A percentile compares a stretch with the other conserved stretches of the same genome.
Conservation (phyloP, 64 coral and sea anemone species). For the Stichodactyla helianthus region DNA sequence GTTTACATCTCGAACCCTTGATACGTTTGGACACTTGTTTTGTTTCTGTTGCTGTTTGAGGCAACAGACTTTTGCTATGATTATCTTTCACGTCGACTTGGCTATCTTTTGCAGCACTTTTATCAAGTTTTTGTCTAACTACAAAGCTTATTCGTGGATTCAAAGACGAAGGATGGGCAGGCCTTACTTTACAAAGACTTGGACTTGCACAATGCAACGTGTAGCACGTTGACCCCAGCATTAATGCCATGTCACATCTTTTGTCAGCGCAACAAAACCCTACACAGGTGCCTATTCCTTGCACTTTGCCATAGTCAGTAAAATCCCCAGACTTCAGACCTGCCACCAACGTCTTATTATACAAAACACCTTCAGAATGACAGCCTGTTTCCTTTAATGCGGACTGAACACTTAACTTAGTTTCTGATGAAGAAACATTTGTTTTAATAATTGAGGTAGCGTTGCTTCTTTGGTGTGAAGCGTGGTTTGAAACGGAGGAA, state of each 20-base stretch:
- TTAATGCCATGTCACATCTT: slow-evolving; percentile 44
- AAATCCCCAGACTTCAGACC: slow-evolving; percentile 61
- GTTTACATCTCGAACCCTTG: slow-evolving; percentile 18
- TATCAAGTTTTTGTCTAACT: neutral
- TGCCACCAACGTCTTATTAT: slow-evolving; percentile 18
- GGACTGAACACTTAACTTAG: neutral
- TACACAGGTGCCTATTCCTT: slow-evolving; percentile 26
- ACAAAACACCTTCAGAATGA: slow-evolving; percentile 16
- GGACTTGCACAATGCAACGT: slow-evolving; percentile 38
- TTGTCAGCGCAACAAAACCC: slow-evolving; percentile 42
- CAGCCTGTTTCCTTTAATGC: neutral
- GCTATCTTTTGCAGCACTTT: neutral
- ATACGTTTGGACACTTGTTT: slow-evolving; percentile 10
- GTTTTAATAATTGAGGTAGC: neutral
- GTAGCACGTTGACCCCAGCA: slow-evolving; percentile 42
- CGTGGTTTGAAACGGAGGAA: neutral
- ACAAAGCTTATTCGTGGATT: slow-evolving; percentile 42
- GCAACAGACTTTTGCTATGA: neutral
- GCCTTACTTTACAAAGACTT: slow-evolving; percentile 29
- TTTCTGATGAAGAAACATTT: slow-evolving; percentile 6
- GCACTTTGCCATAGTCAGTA: slow-evolving; percentile 45
- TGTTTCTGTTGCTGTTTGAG: neutral
- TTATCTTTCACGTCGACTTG: neutral
- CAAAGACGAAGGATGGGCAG: slow-evolving; percentile 23
- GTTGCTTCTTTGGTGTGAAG: neutral